phyloP scores from a whole-genome alignment of 2,888 invertebrate genomes.

The Eupsilia transversa region DNA sequence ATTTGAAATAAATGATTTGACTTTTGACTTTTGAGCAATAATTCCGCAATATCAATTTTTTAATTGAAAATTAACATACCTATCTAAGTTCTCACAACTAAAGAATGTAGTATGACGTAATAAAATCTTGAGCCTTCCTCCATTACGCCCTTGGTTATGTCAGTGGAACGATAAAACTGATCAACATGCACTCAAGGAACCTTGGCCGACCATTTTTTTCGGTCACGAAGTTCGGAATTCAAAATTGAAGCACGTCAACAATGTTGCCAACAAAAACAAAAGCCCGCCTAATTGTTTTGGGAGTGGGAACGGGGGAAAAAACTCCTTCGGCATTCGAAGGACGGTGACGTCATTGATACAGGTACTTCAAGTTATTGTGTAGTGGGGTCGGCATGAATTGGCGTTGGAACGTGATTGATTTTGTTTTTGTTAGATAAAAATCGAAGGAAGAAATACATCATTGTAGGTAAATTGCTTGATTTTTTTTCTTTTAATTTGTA shows the following conservation, averaged over 20 bases:
- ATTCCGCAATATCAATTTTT: constrained; percentile 10
- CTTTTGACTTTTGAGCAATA: neutral
- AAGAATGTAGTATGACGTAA: constrained; percentile 58
- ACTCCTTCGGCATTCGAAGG: constrained; percentile 85
- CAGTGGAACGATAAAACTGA: constrained; percentile 53
- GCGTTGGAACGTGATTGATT: constrained; percentile 51
- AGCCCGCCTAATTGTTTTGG: constrained; percentile 82
- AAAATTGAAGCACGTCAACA: constrained; percentile 72
- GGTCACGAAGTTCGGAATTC: constrained; percentile 64
- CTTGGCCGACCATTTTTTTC: constrained; percentile 59
- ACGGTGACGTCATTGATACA: constrained; percentile 84
- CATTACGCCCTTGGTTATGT: constrained; percentile 43
- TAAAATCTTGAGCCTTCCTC: constrained; percentile 33
- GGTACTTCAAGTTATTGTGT: constrained; percentile 75
- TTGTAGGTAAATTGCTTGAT: neutral
- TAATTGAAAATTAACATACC: constrained; percentile 16
- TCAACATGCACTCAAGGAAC: constrained; percentile 59
- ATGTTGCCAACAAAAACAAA: constrained; percentile 81
- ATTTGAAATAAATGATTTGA: neutral
- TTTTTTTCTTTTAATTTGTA: neutral
- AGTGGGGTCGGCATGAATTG: constrained; percentile 72
- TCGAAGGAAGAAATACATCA: constrained; percentile 1
- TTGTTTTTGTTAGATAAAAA: constrained; percentile 5
- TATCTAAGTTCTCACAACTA: constrained; percentile 34
- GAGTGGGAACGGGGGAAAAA: constrained; percentile 76